Evolutionary conservation across 2,888 invertebrate species (phyloP), one percentile per base, ranked within the genome.

Genomic region (Stenodera caucasica): DNA sequence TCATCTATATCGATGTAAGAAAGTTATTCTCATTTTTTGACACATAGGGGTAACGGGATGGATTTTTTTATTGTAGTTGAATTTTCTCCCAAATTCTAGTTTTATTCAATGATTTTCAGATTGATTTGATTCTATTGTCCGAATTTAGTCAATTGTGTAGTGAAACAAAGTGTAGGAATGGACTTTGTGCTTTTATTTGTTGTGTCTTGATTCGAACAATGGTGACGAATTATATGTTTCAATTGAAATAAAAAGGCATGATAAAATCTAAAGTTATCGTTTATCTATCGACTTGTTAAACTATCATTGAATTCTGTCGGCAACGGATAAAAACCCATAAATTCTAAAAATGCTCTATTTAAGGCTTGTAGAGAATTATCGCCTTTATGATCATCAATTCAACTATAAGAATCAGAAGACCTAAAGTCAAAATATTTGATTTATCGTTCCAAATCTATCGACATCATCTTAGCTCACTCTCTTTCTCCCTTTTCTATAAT

Each of bases 341-440:
- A 61, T 61, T 55, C 55, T 53, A 35, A n/a, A 23, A 53, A 35
- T 45, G 37, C 49, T 57, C 54, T 32, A 49, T 45, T 40, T 12
- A 26, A 15, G 58, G 58, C 61, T 55, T 58, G 58, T 58, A 49
- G 49, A 55, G 58, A 61, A 61, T 61, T 61, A 61, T 61, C 61
- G 52, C 55, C 49, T 58, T 61, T 55, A 49, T 58, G 52, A 52
- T 52, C 58, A 61, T 55, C 58, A 61, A 61, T 61, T 52, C 53
- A n/a, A 58, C 52, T 55, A 55, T 53, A 58, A 58, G 53, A 26
- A 57, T 15, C 15, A 60, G 61, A 45, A 54, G 52, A 58, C 55
- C 37, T 14, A 52, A 55, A 40, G 40, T 37, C 49, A 40, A 58
- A 58, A 61, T 58, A 57, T 49, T 51, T 55, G 55, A 58, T 55